phyloP scores from a whole-genome alignment of 2,797 vertebrate species.

The Liparis tanakae region DNA sequence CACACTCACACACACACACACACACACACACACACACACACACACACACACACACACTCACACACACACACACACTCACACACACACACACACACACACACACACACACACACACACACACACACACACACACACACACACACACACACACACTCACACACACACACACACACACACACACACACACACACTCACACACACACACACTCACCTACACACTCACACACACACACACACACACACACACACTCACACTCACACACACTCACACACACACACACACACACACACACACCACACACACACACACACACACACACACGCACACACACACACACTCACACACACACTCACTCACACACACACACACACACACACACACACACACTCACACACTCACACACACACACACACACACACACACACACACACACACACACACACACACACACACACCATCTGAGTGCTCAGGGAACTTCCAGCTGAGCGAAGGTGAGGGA shows the following conservation, averaged over 20 bases:
- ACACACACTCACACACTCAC: background rate
- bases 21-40: background rate
- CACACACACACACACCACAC: conserved; percentile 5
- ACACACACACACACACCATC: conserved; percentile 15
- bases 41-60: conserved; percentile 15
- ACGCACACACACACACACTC: conserved; percentile 17
- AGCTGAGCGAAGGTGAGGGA: conserved; percentile 64
- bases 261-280: background rate
- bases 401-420: conserved; percentile 4
- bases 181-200: conserved; percentile 2
- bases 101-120: conserved; percentile 2
- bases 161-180: background rate
- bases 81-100: background rate
- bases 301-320: conserved; percentile 6
- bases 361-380: conserved; percentile 13
- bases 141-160: conserved; percentile 15
- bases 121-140: conserved; percentile 6
- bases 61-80: conserved; percentile 11
- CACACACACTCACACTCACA: conserved; percentile 13
- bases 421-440: conserved; percentile 6
- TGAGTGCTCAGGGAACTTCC: conserved; percentile 50
- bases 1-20: background rate
- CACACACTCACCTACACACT: background rate
- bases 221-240: conserved; percentile 16
- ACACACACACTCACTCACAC: no score